These are phyloP conservation scores for Orius insidiosus DNA, from an alignment of 1,140 invertebrate species.

Conservation along the genomic window DNA sequence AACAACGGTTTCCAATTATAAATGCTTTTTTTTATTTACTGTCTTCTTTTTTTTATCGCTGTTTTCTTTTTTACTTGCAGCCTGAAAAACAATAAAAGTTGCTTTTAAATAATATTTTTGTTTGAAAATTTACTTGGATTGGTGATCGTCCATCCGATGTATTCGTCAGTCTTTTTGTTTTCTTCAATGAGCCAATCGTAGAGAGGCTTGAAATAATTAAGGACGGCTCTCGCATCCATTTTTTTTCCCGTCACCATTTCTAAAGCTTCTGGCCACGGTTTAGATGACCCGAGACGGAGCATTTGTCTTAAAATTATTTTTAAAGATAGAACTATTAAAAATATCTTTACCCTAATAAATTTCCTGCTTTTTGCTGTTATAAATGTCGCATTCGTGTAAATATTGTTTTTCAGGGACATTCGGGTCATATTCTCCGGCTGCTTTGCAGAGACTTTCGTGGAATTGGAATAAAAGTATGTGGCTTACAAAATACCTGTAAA, in stretches of 20 bases:
- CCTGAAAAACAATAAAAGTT: no score
- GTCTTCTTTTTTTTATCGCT: no score
- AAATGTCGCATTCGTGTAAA: conserved; percentile 70
- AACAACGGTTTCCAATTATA: no score
- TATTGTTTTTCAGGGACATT: conserved; percentile 36
- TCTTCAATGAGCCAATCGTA: conserved; percentile 59
- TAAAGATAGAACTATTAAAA: no score
- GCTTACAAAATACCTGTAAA: conserved; percentile 77
- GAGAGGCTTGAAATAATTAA: conserved; percentile 62
- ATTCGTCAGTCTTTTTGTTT: conserved; percentile 49
- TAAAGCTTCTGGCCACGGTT: conserved; percentile 68
- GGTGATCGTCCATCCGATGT: conserved; percentile 53
- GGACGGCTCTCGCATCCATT: conserved; percentile 52
- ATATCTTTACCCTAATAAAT: conserved; percentile 44
- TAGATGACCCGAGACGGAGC: conserved; percentile 60
- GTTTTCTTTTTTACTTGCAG: no score
- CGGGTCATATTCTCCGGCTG: conserved; percentile 60
- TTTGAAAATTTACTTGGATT: conserved; percentile 7
- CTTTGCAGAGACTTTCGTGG: conserved; percentile 61
- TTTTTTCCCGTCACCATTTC: conserved; percentile 55
- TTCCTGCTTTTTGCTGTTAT: conserved; percentile 60
- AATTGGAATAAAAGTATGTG: conserved; percentile 85
- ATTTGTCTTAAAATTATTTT: conserved; percentile 54
- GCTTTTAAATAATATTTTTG: no score
- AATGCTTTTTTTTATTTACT: no score